Evolutionary conservation across 2,888 invertebrate species (phyloP).

Genomic region (Sminthurides aquaticus): DNA sequence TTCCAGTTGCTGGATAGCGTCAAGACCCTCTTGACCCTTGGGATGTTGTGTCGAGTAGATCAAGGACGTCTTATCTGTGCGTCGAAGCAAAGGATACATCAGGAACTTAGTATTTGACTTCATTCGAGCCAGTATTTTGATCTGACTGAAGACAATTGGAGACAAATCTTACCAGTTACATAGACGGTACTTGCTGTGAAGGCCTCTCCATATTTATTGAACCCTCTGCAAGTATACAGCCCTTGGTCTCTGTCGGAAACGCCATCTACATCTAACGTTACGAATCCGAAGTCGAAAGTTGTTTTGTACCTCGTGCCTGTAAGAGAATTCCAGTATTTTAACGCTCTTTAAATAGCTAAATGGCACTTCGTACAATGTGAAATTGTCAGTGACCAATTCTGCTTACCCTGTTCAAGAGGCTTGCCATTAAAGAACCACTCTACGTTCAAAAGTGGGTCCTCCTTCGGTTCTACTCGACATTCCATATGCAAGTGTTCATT

Average conservation of each 20-base stretch:
- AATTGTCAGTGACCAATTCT: no score
- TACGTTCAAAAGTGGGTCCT: constrained; percentile 80
- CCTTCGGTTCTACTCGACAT: constrained; percentile 88
- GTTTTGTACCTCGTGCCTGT: constrained; percentile 50
- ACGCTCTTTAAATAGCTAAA: neutral
- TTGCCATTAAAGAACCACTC: constrained; percentile 94
- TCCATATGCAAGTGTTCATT: constrained; percentile 83
- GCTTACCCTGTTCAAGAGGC: constrained; percentile 62
- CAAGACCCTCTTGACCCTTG: constrained; percentile 85
- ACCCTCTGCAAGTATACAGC: constrained; percentile 85
- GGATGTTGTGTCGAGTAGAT: constrained; percentile 88
- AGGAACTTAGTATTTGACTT: neutral
- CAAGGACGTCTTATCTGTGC: constrained; percentile 56
- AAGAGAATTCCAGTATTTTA: neutral
- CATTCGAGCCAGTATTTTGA: no score
- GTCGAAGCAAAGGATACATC: constrained; percentile 7
- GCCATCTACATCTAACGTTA: constrained; percentile 84
- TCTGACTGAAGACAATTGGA: no score
- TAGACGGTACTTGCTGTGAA: constrained; percentile 84
- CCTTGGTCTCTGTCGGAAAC: constrained; percentile 90
- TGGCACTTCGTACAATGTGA: neutral
- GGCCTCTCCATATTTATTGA: constrained; percentile 79
- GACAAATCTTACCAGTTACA: constrained; percentile 61
- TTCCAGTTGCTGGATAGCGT: constrained; percentile 83
- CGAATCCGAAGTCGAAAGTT: constrained; percentile 92